Conservation (phyloP, 2,797 vertebrate genomes). For the Pelobates cultripes region DNA sequence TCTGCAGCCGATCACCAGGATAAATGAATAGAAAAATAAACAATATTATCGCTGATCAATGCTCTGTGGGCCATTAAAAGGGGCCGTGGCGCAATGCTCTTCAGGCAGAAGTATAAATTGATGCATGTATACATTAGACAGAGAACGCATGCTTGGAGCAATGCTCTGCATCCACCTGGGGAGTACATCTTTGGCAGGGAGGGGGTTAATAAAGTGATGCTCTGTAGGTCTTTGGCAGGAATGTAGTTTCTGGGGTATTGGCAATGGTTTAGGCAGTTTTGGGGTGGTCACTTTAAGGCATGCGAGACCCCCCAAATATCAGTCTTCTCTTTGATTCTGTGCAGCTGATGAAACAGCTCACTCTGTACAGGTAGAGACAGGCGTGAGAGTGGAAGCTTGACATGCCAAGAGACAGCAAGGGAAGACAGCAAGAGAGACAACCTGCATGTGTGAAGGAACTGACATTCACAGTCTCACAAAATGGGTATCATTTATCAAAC, state of each 20-base stretch:
- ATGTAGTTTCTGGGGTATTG: slow-evolving; percentile 31
- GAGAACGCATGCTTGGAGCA: slow-evolving; percentile 4
- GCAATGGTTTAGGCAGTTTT: slow-evolving; percentile 36
- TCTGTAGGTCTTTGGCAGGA: slow-evolving; percentile 54
- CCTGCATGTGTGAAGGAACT: slow-evolving; percentile 5
- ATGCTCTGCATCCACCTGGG: slow-evolving; percentile 15
- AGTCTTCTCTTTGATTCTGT: slow-evolving; percentile 25
- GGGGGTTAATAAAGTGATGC: slow-evolving; percentile 20
- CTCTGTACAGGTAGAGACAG: neutral
- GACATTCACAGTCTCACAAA: neutral
- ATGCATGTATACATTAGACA: slow-evolving; percentile 18
- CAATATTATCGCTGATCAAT: neutral
- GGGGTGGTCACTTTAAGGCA: slow-evolving; percentile 55
- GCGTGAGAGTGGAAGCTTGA: slow-evolving; percentile 3
- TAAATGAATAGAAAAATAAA: neutral
- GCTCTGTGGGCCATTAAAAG: neutral
- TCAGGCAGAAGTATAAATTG: neutral
- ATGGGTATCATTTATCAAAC: slow-evolving; percentile 47
- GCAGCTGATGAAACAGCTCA: slow-evolving; percentile 11
- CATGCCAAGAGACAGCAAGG: slow-evolving; percentile 10
- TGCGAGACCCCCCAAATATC: slow-evolving; percentile 50
- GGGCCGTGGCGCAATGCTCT: neutral
- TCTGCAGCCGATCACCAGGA: slow-evolving; percentile 21
- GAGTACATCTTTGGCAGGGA: slow-evolving; percentile 24
- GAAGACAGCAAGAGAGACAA: slow-evolving; percentile 29